phyloP scores from a whole-genome alignment of 2,797 vertebrate genomes.

The Eutrigla gurnardus region DNA sequence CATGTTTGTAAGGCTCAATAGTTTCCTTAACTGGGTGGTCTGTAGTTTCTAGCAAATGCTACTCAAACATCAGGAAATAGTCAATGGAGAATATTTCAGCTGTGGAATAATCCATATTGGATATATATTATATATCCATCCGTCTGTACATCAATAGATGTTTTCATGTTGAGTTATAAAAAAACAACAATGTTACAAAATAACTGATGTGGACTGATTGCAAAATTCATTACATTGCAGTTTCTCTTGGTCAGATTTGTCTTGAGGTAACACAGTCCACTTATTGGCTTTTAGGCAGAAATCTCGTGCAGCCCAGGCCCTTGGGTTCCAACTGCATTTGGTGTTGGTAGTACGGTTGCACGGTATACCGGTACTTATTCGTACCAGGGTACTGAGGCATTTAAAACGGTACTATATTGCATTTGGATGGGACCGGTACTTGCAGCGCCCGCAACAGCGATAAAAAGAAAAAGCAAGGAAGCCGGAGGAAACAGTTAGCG shows the following conservation, averaged over 20 bases:
- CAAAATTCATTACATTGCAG: neutral
- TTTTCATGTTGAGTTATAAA: neutral
- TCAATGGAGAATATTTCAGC: neutral
- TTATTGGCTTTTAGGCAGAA: no score
- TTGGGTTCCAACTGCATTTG: no score
- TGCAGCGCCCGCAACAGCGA: no score
- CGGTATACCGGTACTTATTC: no score
- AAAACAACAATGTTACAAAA: neutral
- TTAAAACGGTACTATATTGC: no score
- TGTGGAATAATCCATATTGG: neutral
- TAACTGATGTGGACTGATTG: neutral
- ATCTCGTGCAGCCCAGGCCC: no score
- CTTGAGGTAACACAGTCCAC: neutral
- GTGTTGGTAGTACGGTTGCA: no score
- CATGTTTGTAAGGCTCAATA: neutral
- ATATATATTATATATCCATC: neutral
- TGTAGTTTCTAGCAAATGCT: neutral
- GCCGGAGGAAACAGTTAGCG: no score
- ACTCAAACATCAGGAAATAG: neutral
- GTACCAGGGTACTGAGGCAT: no score
- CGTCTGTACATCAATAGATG: neutral
- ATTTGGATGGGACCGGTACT: no score
- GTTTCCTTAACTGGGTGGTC: no score
- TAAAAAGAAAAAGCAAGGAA: no score
- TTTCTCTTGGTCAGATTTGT: neutral